These are phyloP conservation scores for Halictus quadricinctus DNA, from an alignment of 2,888 invertebrate species.

Conservation along the genomic window DNA sequence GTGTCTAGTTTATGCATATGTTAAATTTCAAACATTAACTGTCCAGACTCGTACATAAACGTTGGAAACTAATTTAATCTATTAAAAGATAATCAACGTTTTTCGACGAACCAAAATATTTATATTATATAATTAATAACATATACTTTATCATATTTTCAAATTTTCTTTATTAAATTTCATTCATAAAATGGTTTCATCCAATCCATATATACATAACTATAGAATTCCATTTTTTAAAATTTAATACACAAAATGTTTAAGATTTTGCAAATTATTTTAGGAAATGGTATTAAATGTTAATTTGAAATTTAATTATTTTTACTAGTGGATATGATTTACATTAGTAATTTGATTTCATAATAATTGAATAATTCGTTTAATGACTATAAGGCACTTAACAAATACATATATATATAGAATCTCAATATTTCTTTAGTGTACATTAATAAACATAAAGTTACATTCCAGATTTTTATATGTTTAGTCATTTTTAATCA, in stretches of 20 bases:
- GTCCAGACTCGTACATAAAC: no score
- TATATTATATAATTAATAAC: no score
- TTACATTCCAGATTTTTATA: slow-evolving; percentile 31
- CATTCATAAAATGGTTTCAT: neutral
- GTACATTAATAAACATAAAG: slow-evolving; percentile 20
- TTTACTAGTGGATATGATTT: neutral
- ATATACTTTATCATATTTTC: neutral
- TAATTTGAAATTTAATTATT: neutral
- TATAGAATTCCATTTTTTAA: neutral
- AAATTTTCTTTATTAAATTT: neutral
- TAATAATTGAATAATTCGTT: neutral
- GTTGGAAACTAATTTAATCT: neutral
- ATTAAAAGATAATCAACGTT: slow-evolving; percentile 1
- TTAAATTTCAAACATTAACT: neutral
- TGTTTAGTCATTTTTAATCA: slow-evolving; percentile 18
- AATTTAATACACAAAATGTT: neutral
- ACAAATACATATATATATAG: slow-evolving; percentile 29
- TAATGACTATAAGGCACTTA: slow-evolving; percentile 16
- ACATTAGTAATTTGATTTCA: neutral
- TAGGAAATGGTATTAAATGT: neutral
- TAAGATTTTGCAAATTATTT: neutral
- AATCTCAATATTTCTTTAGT: slow-evolving; percentile 33
- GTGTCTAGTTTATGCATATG: neutral
- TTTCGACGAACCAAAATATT: neutral
- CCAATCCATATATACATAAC: neutral